Conservation (phyloP, 1,140 invertebrate genomes). For the Trissolcus basalis region DNA sequence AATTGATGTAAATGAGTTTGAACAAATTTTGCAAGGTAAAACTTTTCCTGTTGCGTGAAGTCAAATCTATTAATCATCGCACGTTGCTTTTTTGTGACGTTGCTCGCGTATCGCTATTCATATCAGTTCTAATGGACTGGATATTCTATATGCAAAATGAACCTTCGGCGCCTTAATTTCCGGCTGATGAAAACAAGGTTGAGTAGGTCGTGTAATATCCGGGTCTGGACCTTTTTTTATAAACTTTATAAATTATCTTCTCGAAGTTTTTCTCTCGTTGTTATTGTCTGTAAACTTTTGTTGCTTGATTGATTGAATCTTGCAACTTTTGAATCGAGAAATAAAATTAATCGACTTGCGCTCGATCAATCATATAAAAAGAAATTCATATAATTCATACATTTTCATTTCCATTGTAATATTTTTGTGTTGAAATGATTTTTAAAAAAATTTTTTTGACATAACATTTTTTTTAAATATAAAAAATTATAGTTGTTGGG, state of each 20-base stretch:
- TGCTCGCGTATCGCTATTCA: constrained; percentile 28
- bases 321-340: not conserved
- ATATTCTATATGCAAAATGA: constrained; percentile 28
- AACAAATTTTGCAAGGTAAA: too few species aligned
- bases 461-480: too few species aligned
- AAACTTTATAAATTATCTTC: not conserved
- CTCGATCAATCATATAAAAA: too few species aligned
- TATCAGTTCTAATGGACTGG: constrained; percentile 41
- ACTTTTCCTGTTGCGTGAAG: not conserved
- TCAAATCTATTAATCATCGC: constrained; percentile 33
- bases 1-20: too few species aligned
- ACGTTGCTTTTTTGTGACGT: constrained; percentile 8
- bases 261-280: not conserved
- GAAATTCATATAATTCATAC: too few species aligned
- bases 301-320: not conserved
- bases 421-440: too few species aligned
- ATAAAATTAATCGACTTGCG: too few species aligned
- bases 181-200: constrained; percentile 47
- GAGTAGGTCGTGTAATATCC: constrained; percentile 46
- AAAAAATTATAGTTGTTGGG: too few species aligned
- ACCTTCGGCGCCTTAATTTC: constrained; percentile 36
- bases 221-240: constrained; percentile 10
- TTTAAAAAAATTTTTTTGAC: too few species aligned
- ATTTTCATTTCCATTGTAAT: too few species aligned
- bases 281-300: not conserved